phyloP scores from a whole-genome alignment of 2,888 invertebrate species.

The Lochmaea capreae region DNA sequence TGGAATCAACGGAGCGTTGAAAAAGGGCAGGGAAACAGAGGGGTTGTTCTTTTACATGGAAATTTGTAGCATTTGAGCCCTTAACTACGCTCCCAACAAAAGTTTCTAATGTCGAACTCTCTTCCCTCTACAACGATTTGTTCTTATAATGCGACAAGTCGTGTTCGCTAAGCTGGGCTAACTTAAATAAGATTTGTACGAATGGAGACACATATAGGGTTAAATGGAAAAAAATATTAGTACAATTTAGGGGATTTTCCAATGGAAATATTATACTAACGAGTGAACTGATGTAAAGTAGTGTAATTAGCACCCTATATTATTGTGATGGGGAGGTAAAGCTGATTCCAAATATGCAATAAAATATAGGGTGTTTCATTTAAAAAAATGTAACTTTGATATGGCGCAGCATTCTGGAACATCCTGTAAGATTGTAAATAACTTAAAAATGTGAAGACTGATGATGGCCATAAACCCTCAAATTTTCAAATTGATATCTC shows the following conservation, averaged over 20 bases:
- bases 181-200: conserved; percentile 20
- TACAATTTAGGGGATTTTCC: not conserved
- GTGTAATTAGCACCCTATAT: not conserved
- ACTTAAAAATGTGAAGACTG: too few species aligned
- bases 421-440: too few species aligned
- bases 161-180: conserved; percentile 17
- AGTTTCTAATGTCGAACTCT: conserved; percentile 26
- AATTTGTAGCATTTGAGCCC: conserved; percentile 53
- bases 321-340: too few species aligned
- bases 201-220: not conserved
- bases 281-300: not conserved
- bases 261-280: conserved; percentile 1
- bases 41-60: conserved; percentile 52
- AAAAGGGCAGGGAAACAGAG: conserved; percentile 39
- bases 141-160: conserved; percentile 40
- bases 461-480: too few species aligned
- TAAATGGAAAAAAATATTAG: not conserved
- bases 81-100: conserved; percentile 50
- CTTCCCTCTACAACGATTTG: conserved; percentile 25
- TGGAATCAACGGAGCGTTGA: conserved; percentile 42
- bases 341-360: too few species aligned
- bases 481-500: too few species aligned
- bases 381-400: too few species aligned
- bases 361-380: too few species aligned
- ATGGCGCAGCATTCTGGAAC: too few species aligned